Evolutionary conservation across 2,888 invertebrate genomes (phyloP), one percentile per base, ranked within the genome.

Genomic region (Artemia sinica): DNA sequence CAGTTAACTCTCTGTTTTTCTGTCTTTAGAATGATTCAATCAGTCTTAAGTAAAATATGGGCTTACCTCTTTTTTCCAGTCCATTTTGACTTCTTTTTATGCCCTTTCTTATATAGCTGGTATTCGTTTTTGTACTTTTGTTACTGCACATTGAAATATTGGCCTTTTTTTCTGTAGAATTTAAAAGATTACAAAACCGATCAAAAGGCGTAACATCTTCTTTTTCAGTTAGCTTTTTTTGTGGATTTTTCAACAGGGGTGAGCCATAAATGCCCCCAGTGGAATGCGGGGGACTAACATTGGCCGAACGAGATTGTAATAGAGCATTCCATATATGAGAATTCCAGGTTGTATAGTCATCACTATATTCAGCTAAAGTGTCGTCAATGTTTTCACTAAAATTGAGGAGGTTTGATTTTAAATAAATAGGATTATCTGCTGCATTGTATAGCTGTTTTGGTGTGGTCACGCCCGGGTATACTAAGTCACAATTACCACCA

Each of bases 301-400:
- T n/a, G 63, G 28, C 28, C 2, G 63, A 58, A 9, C 28, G n/a
- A 9, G 63, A 58, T 11, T 28, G n/a, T 28, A 58, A 18, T 28
- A 58, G 63, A 10, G 63, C 63, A 58, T 58, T 58, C 63, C 63
- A 58, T 58, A 58, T 58, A 58, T 58, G 63, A 58, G 63, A 58
- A 58, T 58, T 58, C 63, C 63, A 58, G 14, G 63, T 58, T 10
- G n/a, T n/a, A 58, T 28, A 58, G 63, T 58, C 63, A 2, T 58
- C 63, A 28, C 10, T 58, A 18, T 18, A 18, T 58, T 58, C 63
- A 10, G 63, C 63, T 28, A 18, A 28, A 8, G 63, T 58, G 10
- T 58, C 63, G 63, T 58, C 63, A 18, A 58, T 28, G 11, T n/a
- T 28, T 58, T 58, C 63, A 28, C 63, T 58, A 18, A 58, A 28